These are phyloP conservation scores for Aphidius gifuensis DNA, from an alignment of 1,140 invertebrate genomes.

Conservation along the genomic window DNA sequence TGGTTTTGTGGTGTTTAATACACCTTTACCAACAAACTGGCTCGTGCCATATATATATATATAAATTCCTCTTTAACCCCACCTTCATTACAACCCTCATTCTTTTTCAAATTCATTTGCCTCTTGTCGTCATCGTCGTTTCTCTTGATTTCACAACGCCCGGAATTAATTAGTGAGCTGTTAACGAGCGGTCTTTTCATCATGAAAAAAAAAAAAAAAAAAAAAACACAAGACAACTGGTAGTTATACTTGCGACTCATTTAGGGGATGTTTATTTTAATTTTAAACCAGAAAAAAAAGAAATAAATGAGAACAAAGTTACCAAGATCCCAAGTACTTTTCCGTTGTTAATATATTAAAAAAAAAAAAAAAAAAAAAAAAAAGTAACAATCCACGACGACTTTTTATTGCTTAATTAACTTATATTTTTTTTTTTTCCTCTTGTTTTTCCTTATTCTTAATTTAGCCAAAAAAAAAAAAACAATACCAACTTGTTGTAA, in stretches of 20 bases:
- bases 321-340: constrained; percentile 6
- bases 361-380: no score
- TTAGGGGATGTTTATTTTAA: constrained; percentile 54
- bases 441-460: constrained; percentile 31
- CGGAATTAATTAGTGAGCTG: constrained; percentile 51
- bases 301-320: not conserved
- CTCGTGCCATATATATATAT: constrained; percentile 20
- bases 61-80: constrained; percentile 6
- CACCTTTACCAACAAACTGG: constrained; percentile 31
- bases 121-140: constrained; percentile 25
- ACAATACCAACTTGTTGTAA: constrained; percentile 8
- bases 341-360: not conserved
- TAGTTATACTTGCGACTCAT: constrained; percentile 43
- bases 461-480: constrained; percentile 24
- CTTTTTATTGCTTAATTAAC: constrained; percentile 55
- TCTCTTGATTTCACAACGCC: constrained; percentile 46
- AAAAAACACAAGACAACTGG: not conserved
- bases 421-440: constrained; percentile 30
- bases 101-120: not conserved
- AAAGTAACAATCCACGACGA: constrained; percentile 26
- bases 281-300: constrained; percentile 33
- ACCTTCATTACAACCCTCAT: constrained; percentile 7
- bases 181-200: constrained; percentile 31
- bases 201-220: no score
- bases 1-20: constrained; percentile 49